Conservation (phyloP, 1,140 invertebrate species). For the Calephelis virginiensis region DNA sequence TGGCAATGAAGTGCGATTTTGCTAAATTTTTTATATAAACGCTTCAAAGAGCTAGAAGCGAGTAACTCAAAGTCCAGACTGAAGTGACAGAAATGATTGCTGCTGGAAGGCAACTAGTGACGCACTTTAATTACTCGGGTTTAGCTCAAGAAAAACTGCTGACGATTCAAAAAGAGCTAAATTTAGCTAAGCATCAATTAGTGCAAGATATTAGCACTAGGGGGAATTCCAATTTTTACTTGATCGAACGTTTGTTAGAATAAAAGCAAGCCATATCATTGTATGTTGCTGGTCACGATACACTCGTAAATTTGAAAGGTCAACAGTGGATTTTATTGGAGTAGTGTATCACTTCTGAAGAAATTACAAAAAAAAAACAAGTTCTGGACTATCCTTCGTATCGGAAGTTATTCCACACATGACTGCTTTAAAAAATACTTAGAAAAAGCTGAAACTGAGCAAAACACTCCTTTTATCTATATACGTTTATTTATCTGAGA, state of each 20-base stretch:
- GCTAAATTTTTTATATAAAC: constrained; percentile 43
- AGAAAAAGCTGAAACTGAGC: neutral
- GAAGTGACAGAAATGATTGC: constrained; percentile 34
- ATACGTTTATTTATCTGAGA: constrained; percentile 23
- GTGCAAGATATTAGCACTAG: constrained; percentile 45
- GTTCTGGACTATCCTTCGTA: constrained; percentile 30
- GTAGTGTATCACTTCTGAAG: too few relatives aligned
- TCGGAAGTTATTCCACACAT: constrained; percentile 38
- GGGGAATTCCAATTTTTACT: constrained; percentile 47
- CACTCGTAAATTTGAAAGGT: neutral
- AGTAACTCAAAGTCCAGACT: constrained; percentile 35
- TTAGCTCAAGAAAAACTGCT: constrained; percentile 38
- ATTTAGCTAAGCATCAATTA: constrained; percentile 40
- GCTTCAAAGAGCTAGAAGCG: constrained; percentile 33
- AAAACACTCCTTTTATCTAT: constrained; percentile 28
- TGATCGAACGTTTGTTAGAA: constrained; percentile 41
- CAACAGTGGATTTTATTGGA: constrained; percentile 30
- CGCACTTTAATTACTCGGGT: constrained; percentile 41
- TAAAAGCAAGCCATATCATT: constrained; percentile 42
- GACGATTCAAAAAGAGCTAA: constrained; percentile 39
- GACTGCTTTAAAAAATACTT: constrained; percentile 33
- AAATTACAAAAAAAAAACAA: constrained; percentile 16
- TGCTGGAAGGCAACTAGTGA: constrained; percentile 39
- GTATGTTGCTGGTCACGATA: constrained; percentile 40
- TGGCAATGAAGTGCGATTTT: constrained; percentile 45